Conservation (phyloP, 2,113 vertebrate species). For the Gambusia affinis region DNA sequence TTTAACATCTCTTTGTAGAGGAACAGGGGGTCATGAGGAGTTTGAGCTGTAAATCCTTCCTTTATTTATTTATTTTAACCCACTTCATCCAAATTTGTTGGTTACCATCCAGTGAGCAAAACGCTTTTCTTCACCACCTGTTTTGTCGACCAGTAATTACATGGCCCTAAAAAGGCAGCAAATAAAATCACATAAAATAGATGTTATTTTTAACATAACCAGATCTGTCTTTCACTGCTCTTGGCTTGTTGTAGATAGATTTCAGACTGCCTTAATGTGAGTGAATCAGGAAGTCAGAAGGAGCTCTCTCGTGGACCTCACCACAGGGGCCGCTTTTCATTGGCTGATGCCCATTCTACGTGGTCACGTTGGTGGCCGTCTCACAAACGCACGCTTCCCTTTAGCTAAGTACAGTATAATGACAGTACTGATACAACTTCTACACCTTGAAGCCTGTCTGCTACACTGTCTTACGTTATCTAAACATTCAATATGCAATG, state of each 20-base stretch:
- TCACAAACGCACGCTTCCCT: no score
- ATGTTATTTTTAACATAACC: not conserved
- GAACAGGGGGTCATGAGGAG: slow-evolving; percentile 52
- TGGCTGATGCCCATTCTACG: no score
- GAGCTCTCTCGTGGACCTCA: slow-evolving; percentile 6
- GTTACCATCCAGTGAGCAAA: slow-evolving; percentile 13
- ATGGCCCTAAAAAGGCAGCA: not conserved
- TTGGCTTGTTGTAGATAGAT: not conserved
- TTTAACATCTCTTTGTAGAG: slow-evolving; percentile 44
- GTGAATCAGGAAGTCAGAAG: slow-evolving; percentile 11
- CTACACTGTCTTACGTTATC: no score
- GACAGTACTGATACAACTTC: no score
- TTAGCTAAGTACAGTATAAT: no score
- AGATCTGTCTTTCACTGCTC: not conserved
- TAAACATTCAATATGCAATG: no score
- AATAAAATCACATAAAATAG: not conserved
- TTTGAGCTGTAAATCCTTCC: slow-evolving; percentile 16
- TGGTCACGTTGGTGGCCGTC: no score
- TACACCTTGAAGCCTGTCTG: no score
- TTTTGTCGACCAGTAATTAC: slow-evolving; percentile 4
- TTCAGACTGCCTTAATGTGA: slow-evolving; percentile 3
- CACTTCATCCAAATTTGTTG: not conserved
- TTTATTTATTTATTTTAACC: slow-evolving; percentile 26
- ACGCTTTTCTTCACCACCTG: slow-evolving; percentile 23
- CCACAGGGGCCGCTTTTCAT: no score